Evolutionary conservation across 2,888 invertebrate species (phyloP).

Genomic region (Philaethria dido): DNA sequence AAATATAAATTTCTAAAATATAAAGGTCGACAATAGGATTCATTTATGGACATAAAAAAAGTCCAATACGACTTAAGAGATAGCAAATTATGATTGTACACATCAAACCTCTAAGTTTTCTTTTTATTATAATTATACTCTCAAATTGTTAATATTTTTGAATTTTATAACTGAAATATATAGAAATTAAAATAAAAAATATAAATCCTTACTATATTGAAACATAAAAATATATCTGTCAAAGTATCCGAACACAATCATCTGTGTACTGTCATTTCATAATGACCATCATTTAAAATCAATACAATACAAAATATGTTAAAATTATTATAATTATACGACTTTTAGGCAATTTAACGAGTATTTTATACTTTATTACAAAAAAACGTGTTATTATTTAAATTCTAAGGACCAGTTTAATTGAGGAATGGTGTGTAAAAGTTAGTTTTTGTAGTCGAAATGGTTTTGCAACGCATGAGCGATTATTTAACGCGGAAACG

Average conservation of each 20-base stretch:
- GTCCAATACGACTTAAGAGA: too few species aligned
- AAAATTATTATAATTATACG: constrained; percentile 16
- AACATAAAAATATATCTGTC: not conserved
- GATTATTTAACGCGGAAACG: constrained; percentile 62
- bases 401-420: constrained; percentile 19
- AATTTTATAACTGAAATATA: too few species aligned
- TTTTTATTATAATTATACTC: too few species aligned
- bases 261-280: constrained; percentile 43
- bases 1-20: too few species aligned
- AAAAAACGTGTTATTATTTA: not conserved
- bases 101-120: too few species aligned
- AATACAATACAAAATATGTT: constrained; percentile 29
- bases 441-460: constrained; percentile 31
- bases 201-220: not conserved
- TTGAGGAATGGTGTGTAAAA: constrained; percentile 19
- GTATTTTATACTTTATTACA: constrained; percentile 5
- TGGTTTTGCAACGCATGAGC: constrained; percentile 65
- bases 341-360: not conserved
- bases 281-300: constrained; percentile 32
- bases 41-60: not conserved
- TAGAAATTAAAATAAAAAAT: not conserved
- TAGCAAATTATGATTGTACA: too few species aligned
- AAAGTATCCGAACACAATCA: constrained; percentile 37
- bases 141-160: too few species aligned
- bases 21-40: not conserved